phyloP scores from a whole-genome alignment of 2,888 invertebrate species.

The Bembecia ichneumoniformis region DNA sequence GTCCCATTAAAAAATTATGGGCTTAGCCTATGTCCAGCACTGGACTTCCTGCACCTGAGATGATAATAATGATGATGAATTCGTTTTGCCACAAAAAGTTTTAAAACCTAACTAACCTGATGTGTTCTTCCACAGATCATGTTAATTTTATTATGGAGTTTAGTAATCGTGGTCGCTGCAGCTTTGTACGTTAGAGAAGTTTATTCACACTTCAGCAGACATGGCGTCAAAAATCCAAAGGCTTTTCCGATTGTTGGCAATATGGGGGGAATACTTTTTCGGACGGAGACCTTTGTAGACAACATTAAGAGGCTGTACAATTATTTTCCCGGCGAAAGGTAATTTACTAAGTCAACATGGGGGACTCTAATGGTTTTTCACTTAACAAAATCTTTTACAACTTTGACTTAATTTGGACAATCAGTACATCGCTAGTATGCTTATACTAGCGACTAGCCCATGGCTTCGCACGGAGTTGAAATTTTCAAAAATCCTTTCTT shows the following conservation, averaged over 20 bases:
- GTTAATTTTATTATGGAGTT: background rate
- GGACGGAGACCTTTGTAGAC: slow-evolving; percentile 15
- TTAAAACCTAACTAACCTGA: too few species aligned
- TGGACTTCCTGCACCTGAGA: too few species aligned
- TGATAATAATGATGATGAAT: too few species aligned
- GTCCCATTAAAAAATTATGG: too few species aligned
- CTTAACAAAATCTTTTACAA: too few species aligned
- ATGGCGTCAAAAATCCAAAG: background rate
- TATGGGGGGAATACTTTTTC: background rate
- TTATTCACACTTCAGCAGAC: background rate
- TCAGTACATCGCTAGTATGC: too few species aligned
- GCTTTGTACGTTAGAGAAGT: background rate
- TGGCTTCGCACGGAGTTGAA: too few species aligned
- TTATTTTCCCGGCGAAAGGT: slow-evolving; percentile 29
- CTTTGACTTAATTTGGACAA: too few species aligned
- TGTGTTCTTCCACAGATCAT: background rate
- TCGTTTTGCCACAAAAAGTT: too few species aligned
- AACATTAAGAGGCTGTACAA: slow-evolving; percentile 19
- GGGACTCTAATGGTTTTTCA: slow-evolving; percentile 31
- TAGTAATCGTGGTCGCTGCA: background rate
- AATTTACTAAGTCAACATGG: slow-evolving; percentile 33
- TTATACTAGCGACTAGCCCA: too few species aligned
- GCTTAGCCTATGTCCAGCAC: too few species aligned
- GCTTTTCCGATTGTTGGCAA: background rate
- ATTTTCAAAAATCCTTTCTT: too few species aligned